Percentiles rank a stretch among this genome's conserved stretches.
phyloP scores from a whole-genome alignment of 2,888 invertebrate genomes.

The Phalangium opilio region DNA sequence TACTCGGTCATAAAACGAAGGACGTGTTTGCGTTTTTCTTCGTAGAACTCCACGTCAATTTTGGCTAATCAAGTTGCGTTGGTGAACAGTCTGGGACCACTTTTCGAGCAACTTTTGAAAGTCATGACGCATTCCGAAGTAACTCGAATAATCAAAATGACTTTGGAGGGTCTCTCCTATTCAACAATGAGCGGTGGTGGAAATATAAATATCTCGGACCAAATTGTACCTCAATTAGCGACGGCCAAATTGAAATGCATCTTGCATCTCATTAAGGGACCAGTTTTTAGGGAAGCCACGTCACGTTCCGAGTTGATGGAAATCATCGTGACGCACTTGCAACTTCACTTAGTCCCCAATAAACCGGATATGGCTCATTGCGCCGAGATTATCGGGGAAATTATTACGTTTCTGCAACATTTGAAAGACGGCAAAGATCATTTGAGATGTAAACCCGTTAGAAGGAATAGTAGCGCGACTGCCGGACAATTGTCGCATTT shows the following conservation, averaged over 20 bases:
- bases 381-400: slow-evolving; percentile 71
- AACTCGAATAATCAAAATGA: slow-evolving; percentile 59
- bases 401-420: slow-evolving; percentile 48
- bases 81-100: slow-evolving; percentile 62
- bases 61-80: slow-evolving; percentile 48
- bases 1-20: too few relatives aligned
- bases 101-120: slow-evolving; percentile 57
- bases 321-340: slow-evolving; percentile 68
- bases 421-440: not conserved
- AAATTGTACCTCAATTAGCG: slow-evolving; percentile 47
- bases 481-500: too few relatives aligned
- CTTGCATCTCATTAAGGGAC: slow-evolving; percentile 38
- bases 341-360: slow-evolving; percentile 42
- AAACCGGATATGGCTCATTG: slow-evolving; percentile 46
- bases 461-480: not conserved
- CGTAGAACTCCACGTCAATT: too few relatives aligned
- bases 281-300: slow-evolving; percentile 39
- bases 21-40: too few relatives aligned
- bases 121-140: slow-evolving; percentile 48
- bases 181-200: too few relatives aligned
- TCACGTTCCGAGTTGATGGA: slow-evolving; percentile 66
- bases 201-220: slow-evolving; percentile 39
- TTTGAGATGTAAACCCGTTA: not conserved
- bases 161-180: slow-evolving; percentile 49
- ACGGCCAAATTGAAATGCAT: slow-evolving; percentile 69